Evolutionary conservation across 2,113 vertebrate species (phyloP), one percentile per base, ranked within the genome.

Genomic region (Edolisoma coerulescens): DNA sequence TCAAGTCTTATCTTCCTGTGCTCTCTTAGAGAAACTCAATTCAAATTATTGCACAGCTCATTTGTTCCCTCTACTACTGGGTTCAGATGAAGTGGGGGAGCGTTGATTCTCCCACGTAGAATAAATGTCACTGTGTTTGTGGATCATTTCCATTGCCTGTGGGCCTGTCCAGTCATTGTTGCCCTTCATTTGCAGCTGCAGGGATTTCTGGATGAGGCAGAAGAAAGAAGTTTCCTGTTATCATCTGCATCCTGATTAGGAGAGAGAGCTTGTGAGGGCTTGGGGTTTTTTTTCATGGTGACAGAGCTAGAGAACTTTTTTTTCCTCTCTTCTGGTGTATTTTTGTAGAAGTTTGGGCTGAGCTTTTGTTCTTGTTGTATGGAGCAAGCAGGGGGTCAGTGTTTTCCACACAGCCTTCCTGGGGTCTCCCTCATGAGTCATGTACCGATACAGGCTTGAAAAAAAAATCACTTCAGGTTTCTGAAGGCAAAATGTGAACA

Each of bases 31-130:
- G 92, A 96, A 94, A 92, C 96, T 97, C 95, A 92, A 95, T 96
- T 97, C 96, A 95, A 94, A 93, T 96, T 75, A 95, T 84, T 95
- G 90, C 96, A 95, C 96, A 97, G 92, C 89, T 97, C 96, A 94
- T 96, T 97, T 96, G 68, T 96, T 96, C 83, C 41, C 44, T 90
- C 33, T 47, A 2, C 93, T 88, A 1, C 75, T 33, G 50, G 64
- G 44, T 86, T 89, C 88, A 89, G 85, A 89, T 96, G 95, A 90
- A 95, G 71, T 42, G 79, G 76, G 53, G 69, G 60, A 92, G 56
- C 0, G 1, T 27, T 87, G 76, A 70, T 92, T 93, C 79, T 92
- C 88, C 83, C 11, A 19, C 1, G 2, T 22, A 88, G 76, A 84
- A 88, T 86, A 88, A 94, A 96, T 96, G 87, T 92, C 88, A 45